phyloP scores from a whole-genome alignment of 2,888 invertebrate species.

The Aproaerema taeniolella region DNA sequence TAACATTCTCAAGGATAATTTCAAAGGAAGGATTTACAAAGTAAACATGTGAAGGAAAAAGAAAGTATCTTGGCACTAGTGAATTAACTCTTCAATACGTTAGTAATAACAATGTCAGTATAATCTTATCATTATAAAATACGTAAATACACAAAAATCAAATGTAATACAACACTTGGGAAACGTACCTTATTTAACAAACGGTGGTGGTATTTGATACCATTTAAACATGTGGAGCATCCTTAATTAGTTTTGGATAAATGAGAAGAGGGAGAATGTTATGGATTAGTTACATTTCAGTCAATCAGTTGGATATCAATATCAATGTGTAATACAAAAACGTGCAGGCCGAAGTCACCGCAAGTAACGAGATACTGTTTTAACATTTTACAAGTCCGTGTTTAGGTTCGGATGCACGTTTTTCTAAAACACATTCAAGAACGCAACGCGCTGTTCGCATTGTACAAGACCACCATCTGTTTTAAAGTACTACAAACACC shows the following conservation, averaged over 20 bases:
- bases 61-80: constrained; percentile 61
- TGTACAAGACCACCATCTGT: constrained; percentile 61
- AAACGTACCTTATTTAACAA: constrained; percentile 72
- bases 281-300: constrained; percentile 74
- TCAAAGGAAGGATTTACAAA: too few species aligned
- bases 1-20: constrained; percentile 58
- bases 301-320: constrained; percentile 41
- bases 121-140: constrained; percentile 48
- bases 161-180: constrained; percentile 59
- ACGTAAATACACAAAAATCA: constrained; percentile 54
- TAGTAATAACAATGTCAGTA: constrained; percentile 50
- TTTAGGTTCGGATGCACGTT: constrained; percentile 43
- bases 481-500: constrained; percentile 59
- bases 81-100: constrained; percentile 37
- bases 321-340: constrained; percentile 45
- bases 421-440: constrained; percentile 39
- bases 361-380: too few species aligned
- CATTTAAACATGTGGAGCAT: constrained; percentile 73
- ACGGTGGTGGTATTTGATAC: constrained; percentile 71
- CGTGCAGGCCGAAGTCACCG: too few species aligned
- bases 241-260: constrained; percentile 76
- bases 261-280: constrained; percentile 76
- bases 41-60: constrained; percentile 15
- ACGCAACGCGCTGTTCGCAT: constrained; percentile 38
- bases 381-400: too few species aligned